Percentiles rank a stretch among this genome's conserved stretches.
Evolutionary conservation across 2,888 invertebrate genomes (phyloP).

Genomic region (Zeuzera pyrina): DNA sequence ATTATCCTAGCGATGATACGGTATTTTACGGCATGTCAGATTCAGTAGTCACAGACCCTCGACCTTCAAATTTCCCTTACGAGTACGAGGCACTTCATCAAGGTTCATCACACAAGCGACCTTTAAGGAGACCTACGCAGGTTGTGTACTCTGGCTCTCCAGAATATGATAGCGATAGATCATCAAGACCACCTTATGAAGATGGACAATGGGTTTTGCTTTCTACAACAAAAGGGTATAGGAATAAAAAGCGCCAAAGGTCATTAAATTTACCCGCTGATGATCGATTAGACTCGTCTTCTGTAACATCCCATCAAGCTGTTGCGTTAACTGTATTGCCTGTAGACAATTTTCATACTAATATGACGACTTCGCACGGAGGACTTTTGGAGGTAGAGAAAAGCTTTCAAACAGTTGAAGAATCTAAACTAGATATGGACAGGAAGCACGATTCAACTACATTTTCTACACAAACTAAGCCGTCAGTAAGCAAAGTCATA

Average conservation of each 20-base stretch:
- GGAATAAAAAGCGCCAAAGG: constrained; percentile 64
- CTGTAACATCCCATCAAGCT: constrained; percentile 64
- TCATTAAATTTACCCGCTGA: constrained; percentile 37
- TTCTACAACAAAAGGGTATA: constrained; percentile 84
- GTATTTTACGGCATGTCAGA: constrained; percentile 56
- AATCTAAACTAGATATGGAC: constrained; percentile 60
- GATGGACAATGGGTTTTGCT: constrained; percentile 85
- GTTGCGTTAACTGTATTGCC: constrained; percentile 83
- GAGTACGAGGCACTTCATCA: constrained; percentile 60
- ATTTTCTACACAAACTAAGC: constrained; percentile 36
- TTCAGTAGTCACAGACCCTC: constrained; percentile 59
- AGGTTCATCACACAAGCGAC: constrained; percentile 39
- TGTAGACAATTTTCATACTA: constrained; percentile 74
- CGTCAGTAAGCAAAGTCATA: constrained; percentile 38
- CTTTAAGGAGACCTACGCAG: constrained; percentile 54
- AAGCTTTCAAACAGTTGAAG: constrained; percentile 80
- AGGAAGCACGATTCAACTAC: constrained; percentile 45
- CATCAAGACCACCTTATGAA: constrained; percentile 75
- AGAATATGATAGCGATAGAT: constrained; percentile 58
- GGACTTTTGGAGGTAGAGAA: constrained; percentile 83
- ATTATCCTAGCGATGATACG: constrained; percentile 38
- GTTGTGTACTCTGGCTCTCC: constrained; percentile 63
- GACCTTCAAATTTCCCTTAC: constrained; percentile 62
- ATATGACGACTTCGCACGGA: constrained; percentile 80
- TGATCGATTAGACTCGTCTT: constrained; percentile 33